These are phyloP conservation scores for Penaeus japonicus DNA, from an alignment of 1,140 invertebrate species.

Conservation along the genomic window DNA sequence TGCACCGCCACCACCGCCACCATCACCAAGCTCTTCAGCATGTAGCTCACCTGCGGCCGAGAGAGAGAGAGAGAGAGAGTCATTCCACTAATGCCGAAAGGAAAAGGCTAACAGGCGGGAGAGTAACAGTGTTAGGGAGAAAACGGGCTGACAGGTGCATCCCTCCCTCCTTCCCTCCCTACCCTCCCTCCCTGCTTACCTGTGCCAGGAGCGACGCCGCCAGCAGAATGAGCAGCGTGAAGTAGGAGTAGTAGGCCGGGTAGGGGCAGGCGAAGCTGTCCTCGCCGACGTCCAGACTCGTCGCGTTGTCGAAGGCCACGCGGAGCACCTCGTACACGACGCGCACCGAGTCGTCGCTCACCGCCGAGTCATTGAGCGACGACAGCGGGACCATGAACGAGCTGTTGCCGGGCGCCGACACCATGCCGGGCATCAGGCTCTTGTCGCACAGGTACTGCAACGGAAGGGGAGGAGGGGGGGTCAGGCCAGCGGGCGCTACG, in stretches of 20 bases:
- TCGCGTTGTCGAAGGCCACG: slow-evolving; percentile 21
- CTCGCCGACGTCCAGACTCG: background rate
- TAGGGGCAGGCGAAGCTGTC: slow-evolving; percentile 67
- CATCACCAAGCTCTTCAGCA: slow-evolving; percentile 75
- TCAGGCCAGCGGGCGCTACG: background rate
- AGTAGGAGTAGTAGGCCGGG: slow-evolving; percentile 79
- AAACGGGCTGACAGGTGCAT: too few species aligned
- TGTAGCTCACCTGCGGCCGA: slow-evolving; percentile 67
- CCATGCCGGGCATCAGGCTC: slow-evolving; percentile 38
- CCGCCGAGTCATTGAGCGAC: slow-evolving; percentile 53
- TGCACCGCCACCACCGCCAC: slow-evolving; percentile 71
- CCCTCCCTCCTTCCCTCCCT: too few species aligned
- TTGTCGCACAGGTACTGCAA: slow-evolving; percentile 55
- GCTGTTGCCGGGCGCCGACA: slow-evolving; percentile 31
- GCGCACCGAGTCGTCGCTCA: slow-evolving; percentile 49
- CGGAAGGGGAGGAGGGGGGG: background rate
- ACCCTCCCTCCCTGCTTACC: slow-evolving; percentile 61
- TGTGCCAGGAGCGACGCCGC: slow-evolving; percentile 78
- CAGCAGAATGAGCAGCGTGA: slow-evolving; percentile 75
- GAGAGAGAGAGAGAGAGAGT: background rate
- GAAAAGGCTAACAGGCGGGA: too few species aligned
- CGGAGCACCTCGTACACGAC: slow-evolving; percentile 49
- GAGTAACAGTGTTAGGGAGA: too few species aligned
- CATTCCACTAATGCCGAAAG: background rate
- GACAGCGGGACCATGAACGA: background rate